phyloP scores from a whole-genome alignment of 1,140 invertebrate genomes.

The Drosophila orosa region DNA sequence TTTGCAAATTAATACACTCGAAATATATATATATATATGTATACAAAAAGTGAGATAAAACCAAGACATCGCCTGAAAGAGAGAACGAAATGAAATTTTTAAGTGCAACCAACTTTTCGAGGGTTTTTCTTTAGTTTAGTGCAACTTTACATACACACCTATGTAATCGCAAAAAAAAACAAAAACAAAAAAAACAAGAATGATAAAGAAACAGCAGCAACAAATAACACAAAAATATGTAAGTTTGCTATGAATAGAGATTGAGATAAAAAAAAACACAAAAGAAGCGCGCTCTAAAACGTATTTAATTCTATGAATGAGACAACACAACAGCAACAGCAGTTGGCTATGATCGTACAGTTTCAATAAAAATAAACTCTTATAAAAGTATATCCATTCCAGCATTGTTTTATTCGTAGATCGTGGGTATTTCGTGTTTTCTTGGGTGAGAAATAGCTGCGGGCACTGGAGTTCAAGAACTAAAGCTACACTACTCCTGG shows the following conservation, averaged over 20 bases:
- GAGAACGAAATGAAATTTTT: conserved; percentile 66
- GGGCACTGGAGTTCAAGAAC: not conserved
- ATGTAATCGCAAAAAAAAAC: conserved; percentile 41
- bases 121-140: conserved; percentile 49
- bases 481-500: not conserved
- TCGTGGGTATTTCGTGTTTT: not conserved
- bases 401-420: not conserved
- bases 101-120: conserved; percentile 63
- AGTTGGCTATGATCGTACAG: conserved; percentile 74
- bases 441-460: not conserved
- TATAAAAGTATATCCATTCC: conserved; percentile 51
- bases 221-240: conserved; percentile 57
- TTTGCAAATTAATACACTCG: conserved; percentile 80
- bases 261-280: conserved; percentile 20
- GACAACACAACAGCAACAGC: conserved; percentile 49
- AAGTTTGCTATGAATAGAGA: conserved; percentile 65
- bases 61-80: conserved; percentile 38
- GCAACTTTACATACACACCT: conserved; percentile 54
- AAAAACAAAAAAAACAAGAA: not conserved
- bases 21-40: conserved; percentile 62
- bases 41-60: conserved; percentile 64
- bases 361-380: conserved; percentile 80
- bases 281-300: conserved; percentile 52
- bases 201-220: not conserved
- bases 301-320: conserved; percentile 55